Conservation (phyloP, 1,140 invertebrate species). For the Trissolcus basalis region DNA sequence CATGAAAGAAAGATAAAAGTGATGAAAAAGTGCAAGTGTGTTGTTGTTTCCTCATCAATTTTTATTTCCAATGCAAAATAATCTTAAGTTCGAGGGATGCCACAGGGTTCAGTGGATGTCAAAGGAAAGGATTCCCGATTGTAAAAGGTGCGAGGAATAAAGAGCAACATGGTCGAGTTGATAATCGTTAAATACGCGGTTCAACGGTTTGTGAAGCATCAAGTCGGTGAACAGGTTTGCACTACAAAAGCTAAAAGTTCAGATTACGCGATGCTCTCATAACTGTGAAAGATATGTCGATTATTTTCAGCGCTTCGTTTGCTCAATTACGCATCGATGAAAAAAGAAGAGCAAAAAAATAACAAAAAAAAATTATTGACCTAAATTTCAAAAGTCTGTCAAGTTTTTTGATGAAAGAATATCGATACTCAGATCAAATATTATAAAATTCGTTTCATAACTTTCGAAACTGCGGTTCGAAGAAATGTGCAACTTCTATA, state of each 20-base stretch:
- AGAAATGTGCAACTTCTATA: too few species aligned
- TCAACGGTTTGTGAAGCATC: constrained; percentile 45
- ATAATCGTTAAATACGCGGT: constrained; percentile 49
- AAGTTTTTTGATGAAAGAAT: too few species aligned
- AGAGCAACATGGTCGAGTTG: constrained; percentile 44
- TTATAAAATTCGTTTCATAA: too few species aligned
- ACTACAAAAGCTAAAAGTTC: constrained; percentile 32
- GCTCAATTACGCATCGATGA: constrained; percentile 16
- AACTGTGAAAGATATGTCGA: constrained; percentile 34
- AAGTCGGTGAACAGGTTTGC: constrained; percentile 29
- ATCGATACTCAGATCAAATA: too few species aligned
- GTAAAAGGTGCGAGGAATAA: constrained; percentile 46
- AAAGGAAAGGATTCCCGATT: constrained; percentile 23
- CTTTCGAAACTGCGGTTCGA: too few species aligned
- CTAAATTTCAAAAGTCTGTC: too few species aligned
- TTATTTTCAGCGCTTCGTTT: constrained; percentile 33
- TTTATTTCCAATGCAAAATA: constrained; percentile 25
- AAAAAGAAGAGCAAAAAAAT: not conserved
- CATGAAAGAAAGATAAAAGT: not conserved
- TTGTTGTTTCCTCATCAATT: constrained; percentile 12
- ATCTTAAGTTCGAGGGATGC: constrained; percentile 33
- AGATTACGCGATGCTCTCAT: constrained; percentile 21
- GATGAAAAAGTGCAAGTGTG: not conserved
- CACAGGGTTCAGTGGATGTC: constrained; percentile 42
- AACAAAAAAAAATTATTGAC: too few species aligned